Base-by-base conservation (phyloP, 2,888 invertebrate species). In the Drosophila prolongata region DNA sequence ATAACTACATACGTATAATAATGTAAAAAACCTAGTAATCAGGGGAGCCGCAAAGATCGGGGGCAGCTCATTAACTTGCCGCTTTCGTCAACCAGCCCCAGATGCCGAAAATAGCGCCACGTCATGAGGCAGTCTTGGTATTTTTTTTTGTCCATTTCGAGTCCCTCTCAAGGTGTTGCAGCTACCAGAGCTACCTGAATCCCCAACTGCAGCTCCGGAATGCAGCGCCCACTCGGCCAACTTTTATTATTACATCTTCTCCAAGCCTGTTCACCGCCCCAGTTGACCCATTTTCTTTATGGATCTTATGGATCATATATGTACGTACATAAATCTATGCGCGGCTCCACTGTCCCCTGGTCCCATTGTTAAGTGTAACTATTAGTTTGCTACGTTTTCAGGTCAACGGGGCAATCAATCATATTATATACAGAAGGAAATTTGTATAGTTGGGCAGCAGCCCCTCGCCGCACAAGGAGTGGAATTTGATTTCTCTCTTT, bases 321-420 rank as follows among this genome's bases (percentile, higher is more conserved):
- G 9, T 27, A 30, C 27, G 38, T 10, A 30, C 37, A 34, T 38
- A 69, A 38, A 37, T 55, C 55, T 46, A 47, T 43, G 37, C 53
- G 40, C 44, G 44, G 52, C 75, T 65, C 69, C 83, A 70, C 68
- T 85, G 74, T 74, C 67, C 66, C 61, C 61, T 71, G 75, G 49
- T 72, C 70, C 72, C 67, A 79, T 88, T 88, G 90, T 89, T 88
- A 80, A 77, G 89, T 88, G 85, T 89, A 89, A 89, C 85, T 90
- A 90, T 86, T 86, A 90, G 90, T 78, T 72, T 66, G 78, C 69
- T 74, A 67, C 81, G 77, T 90, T 90, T 90, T 67, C 82, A 89
- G 89, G 91, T 90, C 89, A 89, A 79, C 87, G 78, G 76, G 80
- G 81, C 89, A 90, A 89, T 89, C 89, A 90, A 89, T 89, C 89